A percentile compares a stretch with the other conserved stretches of the same genome.
Evolutionary conservation across 2,113 vertebrate genomes (phyloP).

Genomic region (Micromys minutus): DNA sequence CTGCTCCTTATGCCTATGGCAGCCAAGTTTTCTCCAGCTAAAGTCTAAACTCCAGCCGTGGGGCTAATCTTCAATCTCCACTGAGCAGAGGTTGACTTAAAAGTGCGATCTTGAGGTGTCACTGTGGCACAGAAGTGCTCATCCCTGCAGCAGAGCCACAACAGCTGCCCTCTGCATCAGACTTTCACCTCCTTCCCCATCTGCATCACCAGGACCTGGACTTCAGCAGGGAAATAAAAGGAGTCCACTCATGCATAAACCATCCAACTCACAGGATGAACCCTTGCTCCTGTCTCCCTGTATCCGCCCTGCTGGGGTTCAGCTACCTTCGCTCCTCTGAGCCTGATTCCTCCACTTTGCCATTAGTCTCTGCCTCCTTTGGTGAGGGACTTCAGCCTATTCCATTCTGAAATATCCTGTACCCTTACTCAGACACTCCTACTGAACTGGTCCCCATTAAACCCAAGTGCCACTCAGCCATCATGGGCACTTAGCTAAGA

Average conservation of each 20-base stretch:
- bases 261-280: background rate
- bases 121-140: conserved; percentile 41
- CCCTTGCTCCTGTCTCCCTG: background rate
- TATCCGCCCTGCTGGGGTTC: background rate
- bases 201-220: background rate
- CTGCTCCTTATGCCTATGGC: background rate
- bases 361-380: background rate
- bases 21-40: conserved; percentile 8
- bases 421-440: background rate
- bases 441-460: background rate
- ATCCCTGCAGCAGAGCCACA: background rate
- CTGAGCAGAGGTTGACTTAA: background rate
- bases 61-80: conserved; percentile 75
- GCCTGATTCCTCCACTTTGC: background rate
- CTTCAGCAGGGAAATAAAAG: background rate
- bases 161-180: conserved; percentile 21
- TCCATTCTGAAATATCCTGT: background rate
- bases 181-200: background rate
- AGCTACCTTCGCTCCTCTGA: background rate
- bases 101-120: background rate
- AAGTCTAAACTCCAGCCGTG: conserved; percentile 76
- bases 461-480: background rate
- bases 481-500: conserved; percentile 50
- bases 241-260: background rate
- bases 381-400: background rate